Conservation (phyloP, 2,888 invertebrate genomes). For the Craniophora ligustri region DNA sequence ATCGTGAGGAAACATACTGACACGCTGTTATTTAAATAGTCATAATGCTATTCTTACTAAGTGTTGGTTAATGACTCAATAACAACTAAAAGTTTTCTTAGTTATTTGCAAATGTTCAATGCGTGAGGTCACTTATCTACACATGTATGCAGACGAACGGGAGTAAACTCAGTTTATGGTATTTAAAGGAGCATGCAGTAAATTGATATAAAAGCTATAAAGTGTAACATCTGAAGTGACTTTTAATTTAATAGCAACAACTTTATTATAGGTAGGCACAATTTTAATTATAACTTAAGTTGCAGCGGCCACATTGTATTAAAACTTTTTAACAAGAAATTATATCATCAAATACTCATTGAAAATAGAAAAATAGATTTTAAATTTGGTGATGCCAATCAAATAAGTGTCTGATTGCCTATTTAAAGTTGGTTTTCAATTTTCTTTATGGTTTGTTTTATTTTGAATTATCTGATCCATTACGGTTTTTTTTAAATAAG, state of each 20-base stretch:
- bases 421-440: too few relatives aligned
- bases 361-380: too few relatives aligned
- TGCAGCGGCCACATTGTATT: not conserved
- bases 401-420: too few relatives aligned
- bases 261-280: too few relatives aligned
- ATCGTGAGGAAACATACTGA: conserved; percentile 54
- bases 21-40: conserved; percentile 50
- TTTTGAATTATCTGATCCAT: too few relatives aligned
- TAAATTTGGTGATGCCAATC: too few relatives aligned
- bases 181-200: not conserved
- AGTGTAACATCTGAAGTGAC: not conserved
- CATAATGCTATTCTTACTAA: conserved; percentile 26
- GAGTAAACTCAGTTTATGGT: not conserved
- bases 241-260: not conserved
- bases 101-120: conserved; percentile 11
- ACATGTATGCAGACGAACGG: not conserved
- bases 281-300: too few relatives aligned
- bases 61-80: conserved; percentile 54
- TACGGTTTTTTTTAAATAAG: too few relatives aligned
- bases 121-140: conserved; percentile 26
- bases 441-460: too few relatives aligned
- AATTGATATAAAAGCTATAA: not conserved
- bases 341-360: too few relatives aligned
- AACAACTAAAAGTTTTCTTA: conserved; percentile 27
- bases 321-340: not conserved